A percentile compares a stretch with the other conserved stretches of the same genome.
Evolutionary conservation across 1,140 invertebrate species (phyloP).

Genomic region (Triops longicaudatus): DNA sequence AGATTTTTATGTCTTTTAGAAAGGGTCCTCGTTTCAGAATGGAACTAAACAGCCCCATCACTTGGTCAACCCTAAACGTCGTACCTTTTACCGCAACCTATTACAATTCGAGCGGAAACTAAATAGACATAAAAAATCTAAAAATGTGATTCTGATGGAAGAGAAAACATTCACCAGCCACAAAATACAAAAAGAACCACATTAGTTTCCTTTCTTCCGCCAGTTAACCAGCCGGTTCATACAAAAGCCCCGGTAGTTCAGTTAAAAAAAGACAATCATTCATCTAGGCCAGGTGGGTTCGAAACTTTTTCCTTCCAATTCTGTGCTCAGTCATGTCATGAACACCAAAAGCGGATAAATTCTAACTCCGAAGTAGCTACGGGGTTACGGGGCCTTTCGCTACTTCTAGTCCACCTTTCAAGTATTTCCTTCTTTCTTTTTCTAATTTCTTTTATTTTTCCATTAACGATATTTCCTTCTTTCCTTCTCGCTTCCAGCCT

Average conservation of each 20-base stretch:
- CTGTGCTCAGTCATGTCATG: background rate
- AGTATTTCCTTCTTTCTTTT: background rate
- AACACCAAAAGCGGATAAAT: background rate
- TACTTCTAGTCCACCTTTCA: background rate
- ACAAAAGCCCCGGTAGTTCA: background rate
- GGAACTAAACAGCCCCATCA: background rate
- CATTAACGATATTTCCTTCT: background rate
- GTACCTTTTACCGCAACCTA: too few relatives aligned
- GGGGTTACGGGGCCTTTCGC: background rate
- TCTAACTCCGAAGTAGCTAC: background rate
- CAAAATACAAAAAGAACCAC: too few relatives aligned
- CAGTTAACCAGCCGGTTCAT: too few relatives aligned
- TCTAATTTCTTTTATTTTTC: background rate
- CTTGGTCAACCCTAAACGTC: background rate
- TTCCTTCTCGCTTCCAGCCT: too few relatives aligned
- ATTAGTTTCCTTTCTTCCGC: too few relatives aligned
- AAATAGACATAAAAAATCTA: too few relatives aligned
- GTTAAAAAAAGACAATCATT: background rate
- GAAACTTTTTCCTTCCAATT: background rate
- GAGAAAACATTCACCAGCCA: too few relatives aligned
- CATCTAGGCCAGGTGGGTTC: background rate
- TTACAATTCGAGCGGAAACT: too few relatives aligned
- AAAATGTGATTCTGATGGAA: too few relatives aligned
- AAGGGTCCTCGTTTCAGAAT: background rate
- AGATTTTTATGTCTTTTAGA: background rate